These are phyloP conservation scores for Nycticorax nycticorax DNA, from an alignment of 2,113 vertebrate genomes.

Conservation along the genomic window DNA sequence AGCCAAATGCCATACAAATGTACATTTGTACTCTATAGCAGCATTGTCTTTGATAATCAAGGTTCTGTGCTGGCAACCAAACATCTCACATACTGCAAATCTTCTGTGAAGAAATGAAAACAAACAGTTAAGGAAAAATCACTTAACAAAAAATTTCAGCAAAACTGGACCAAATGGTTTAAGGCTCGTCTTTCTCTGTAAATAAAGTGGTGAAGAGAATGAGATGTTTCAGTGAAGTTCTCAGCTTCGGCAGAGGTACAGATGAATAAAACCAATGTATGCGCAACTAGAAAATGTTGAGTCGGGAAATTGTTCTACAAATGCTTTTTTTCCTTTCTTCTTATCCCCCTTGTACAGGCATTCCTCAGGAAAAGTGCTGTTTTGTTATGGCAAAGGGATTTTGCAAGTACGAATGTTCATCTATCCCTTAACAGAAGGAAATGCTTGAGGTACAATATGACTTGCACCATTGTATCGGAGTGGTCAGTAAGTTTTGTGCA, in stretches of 20 bases:
- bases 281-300: constrained; percentile 36
- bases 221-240: constrained; percentile 52
- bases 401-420: background rate
- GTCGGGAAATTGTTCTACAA: constrained; percentile 20
- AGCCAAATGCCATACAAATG: constrained; percentile 16
- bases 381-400: background rate
- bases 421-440: background rate
- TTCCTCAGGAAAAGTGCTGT: constrained; percentile 3
- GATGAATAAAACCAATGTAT: constrained; percentile 46
- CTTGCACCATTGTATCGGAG: background rate
- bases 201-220: constrained; percentile 56
- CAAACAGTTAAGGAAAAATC: constrained; percentile 48
- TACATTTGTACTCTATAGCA: background rate
- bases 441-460: background rate
- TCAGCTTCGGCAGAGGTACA: background rate
- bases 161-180: constrained; percentile 25
- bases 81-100: constrained; percentile 9
- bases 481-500: background rate
- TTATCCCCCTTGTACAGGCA: background rate
- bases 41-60: constrained; percentile 36
- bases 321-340: background rate
- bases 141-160: constrained; percentile 3
- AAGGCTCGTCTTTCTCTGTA: constrained; percentile 54
- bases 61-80: background rate
- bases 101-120: constrained; percentile 57